Evolutionary conservation across 2,888 invertebrate species (phyloP).

Genomic region (Liodrosophila aerea): DNA sequence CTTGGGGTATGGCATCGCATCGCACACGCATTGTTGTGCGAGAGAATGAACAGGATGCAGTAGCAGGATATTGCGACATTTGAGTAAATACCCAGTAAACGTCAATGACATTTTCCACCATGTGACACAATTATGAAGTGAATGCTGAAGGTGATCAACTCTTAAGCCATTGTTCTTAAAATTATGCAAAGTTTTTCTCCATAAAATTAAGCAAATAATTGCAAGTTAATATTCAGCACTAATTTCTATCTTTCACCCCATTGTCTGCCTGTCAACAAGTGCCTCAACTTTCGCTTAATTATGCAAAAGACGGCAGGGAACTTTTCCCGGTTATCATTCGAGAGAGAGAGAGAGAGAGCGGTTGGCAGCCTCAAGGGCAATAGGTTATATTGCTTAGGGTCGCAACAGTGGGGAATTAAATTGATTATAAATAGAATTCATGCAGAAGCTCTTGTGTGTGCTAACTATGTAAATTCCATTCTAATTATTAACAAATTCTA

Average conservation of each 20-base stretch:
- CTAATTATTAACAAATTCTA: background rate
- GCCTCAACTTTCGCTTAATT: conserved; percentile 57
- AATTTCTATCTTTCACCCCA: background rate
- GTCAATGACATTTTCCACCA: conserved; percentile 48
- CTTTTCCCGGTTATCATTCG: conserved; percentile 30
- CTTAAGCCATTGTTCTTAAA: background rate
- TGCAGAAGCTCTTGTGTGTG: background rate
- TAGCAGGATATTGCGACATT: conserved; percentile 60
- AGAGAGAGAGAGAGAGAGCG: conserved; percentile 11
- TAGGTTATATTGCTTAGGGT: conserved; percentile 3
- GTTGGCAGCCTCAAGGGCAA: background rate
- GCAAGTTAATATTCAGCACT: background rate
- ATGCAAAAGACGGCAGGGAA: conserved; percentile 42
- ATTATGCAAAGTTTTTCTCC: background rate
- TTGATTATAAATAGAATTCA: conserved; percentile 31
- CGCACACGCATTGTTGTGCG: conserved; percentile 53
- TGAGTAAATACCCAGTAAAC: conserved; percentile 45
- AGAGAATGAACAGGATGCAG: conserved; percentile 42
- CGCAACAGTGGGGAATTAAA: conserved; percentile 45
- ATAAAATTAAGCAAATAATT: no score
- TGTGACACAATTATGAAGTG: conserved; percentile 52
- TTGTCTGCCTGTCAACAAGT: conserved; percentile 45
- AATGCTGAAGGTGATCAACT: no score
- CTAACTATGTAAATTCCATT: conserved; percentile 2
- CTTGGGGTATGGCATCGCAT: conserved; percentile 46